Conservation (phyloP, 1,140 invertebrate genomes). For the Oedothorax gibbosus region DNA sequence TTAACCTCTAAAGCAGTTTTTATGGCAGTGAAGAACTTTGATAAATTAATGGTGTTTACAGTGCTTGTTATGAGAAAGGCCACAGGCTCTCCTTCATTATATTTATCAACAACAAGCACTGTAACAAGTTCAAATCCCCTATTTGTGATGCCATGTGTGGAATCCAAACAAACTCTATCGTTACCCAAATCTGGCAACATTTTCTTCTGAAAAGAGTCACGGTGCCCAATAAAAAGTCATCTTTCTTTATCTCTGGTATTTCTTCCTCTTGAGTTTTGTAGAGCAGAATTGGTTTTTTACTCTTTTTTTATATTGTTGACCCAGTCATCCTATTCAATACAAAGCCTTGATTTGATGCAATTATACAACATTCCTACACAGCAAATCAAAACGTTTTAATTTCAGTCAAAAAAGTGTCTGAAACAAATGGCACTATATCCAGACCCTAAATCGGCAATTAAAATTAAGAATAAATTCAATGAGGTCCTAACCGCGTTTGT, state of each 20-base stretch:
- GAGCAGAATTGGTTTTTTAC: conserved; percentile 2
- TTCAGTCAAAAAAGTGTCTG: too few species aligned
- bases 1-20: neutral
- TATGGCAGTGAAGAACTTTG: conserved; percentile 36
- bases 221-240: conserved; percentile 23
- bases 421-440: too few species aligned
- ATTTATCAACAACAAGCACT: conserved; percentile 33
- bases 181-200: conserved; percentile 35
- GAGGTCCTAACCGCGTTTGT: too few species aligned
- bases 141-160: conserved; percentile 36
- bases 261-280: conserved; percentile 23
- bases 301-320: neutral
- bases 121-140: conserved; percentile 44
- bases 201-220: conserved; percentile 10
- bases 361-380: too few species aligned
- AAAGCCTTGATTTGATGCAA: too few species aligned
- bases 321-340: too few species aligned
- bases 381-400: too few species aligned
- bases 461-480: too few species aligned
- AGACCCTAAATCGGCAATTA: too few species aligned
- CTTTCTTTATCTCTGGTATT: neutral
- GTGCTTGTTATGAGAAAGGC: conserved; percentile 3
- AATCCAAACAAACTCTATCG: conserved; percentile 42
- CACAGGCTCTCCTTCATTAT: conserved; percentile 17
- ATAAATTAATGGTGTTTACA: conserved; percentile 2